A percentile compares a stretch with the other conserved stretches of the same genome.
These are phyloP conservation scores for Lasioglossum albipes DNA, from an alignment of 1,140 invertebrate species.

Conservation along the genomic window DNA sequence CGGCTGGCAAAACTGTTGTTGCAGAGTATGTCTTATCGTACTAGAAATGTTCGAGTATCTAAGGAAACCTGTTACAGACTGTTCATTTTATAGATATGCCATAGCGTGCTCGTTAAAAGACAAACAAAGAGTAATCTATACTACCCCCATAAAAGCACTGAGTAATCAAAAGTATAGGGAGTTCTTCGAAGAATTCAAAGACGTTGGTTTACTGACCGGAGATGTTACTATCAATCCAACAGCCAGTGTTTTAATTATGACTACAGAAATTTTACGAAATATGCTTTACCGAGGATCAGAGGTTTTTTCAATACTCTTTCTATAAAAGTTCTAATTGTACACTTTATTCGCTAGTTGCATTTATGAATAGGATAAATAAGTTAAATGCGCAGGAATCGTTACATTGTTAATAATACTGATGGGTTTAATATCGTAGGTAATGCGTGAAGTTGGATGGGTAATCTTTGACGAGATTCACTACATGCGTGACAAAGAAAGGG, in stretches of 20 bases:
- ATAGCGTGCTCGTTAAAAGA: slow-evolving; percentile 86
- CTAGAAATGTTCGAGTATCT: slow-evolving; percentile 9
- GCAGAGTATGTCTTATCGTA: slow-evolving; percentile 90
- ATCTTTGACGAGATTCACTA: slow-evolving; percentile 99
- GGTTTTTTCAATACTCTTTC: slow-evolving; percentile 60
- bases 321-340: neutral
- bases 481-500: slow-evolving; percentile 99
- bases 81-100: slow-evolving; percentile 82
- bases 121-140: slow-evolving; percentile 97
- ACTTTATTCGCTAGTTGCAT: neutral
- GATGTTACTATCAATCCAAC: slow-evolving; percentile 99
- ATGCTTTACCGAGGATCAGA: slow-evolving; percentile 99
- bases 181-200: slow-evolving; percentile 98
- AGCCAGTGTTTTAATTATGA: slow-evolving; percentile 99
- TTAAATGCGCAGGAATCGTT: neutral
- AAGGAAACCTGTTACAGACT: slow-evolving; percentile 12
- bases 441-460: slow-evolving; percentile 99
- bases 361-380: neutral
- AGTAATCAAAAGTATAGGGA: slow-evolving; percentile 99
- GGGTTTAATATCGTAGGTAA: slow-evolving; percentile 81
- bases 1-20: slow-evolving; percentile 99
- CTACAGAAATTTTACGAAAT: slow-evolving; percentile 99
- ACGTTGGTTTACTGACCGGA: slow-evolving; percentile 98
- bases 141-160: slow-evolving; percentile 99
- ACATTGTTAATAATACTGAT: neutral